A percentile compares a stretch with the other conserved stretches of the same genome.
These are phyloP conservation scores for Mirounga angustirostris DNA, from an alignment of 2,113 vertebrate species.

Conservation along the genomic window DNA sequence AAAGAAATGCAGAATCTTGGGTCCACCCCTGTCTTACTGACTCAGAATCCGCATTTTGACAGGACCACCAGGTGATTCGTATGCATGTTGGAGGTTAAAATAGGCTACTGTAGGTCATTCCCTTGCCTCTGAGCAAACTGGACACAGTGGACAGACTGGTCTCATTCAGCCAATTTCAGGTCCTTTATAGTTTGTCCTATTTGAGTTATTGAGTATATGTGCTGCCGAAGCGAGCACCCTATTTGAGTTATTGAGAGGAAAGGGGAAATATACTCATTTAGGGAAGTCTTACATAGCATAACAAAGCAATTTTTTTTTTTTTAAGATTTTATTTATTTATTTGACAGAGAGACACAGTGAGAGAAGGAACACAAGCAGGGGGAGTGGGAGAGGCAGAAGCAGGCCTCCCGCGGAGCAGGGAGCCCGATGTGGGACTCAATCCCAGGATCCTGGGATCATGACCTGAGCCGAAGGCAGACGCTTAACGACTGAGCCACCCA, in stretches of 20 bases:
- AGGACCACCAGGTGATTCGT: background rate
- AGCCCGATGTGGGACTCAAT: too few relatives aligned
- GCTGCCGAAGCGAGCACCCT: background rate
- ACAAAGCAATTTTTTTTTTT: constrained; percentile 39
- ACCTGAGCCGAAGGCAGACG: too few relatives aligned
- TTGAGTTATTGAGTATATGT: constrained; percentile 26
- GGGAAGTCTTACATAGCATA: constrained; percentile 55
- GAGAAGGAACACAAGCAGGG: too few relatives aligned
- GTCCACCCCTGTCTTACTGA: background rate
- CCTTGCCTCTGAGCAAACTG: background rate
- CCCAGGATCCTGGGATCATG: too few relatives aligned
- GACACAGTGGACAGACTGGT: background rate
- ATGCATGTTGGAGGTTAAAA: background rate
- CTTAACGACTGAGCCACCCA: too few relatives aligned
- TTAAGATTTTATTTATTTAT: too few relatives aligned
- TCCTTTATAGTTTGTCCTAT: background rate
- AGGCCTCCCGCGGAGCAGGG: too few relatives aligned
- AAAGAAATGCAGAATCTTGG: constrained; percentile 8
- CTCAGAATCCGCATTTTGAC: background rate
- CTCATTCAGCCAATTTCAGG: background rate
- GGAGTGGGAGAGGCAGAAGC: too few relatives aligned
- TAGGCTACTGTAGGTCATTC: background rate
- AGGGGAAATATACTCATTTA: constrained; percentile 52
- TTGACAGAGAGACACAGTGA: too few relatives aligned
- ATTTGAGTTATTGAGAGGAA: constrained; percentile 55